phyloP scores from a whole-genome alignment of 2,797 vertebrate species.

The Galago senegalensis region DNA sequence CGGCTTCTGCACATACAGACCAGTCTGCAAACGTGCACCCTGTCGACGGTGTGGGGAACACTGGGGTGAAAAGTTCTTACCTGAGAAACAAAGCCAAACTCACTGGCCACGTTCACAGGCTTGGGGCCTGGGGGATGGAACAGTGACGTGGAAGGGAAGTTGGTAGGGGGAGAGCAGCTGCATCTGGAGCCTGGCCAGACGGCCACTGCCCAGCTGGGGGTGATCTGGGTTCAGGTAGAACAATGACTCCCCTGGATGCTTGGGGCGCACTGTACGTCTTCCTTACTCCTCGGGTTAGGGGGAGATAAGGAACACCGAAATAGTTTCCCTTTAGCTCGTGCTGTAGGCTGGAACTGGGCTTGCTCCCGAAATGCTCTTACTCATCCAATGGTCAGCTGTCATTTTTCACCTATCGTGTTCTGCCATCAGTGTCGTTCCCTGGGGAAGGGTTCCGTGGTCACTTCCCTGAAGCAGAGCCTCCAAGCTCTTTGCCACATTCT shows the following conservation, averaged over 20 bases:
- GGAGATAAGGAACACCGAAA: background rate
- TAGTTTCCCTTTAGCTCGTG: background rate
- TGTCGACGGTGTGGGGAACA: constrained; percentile 70
- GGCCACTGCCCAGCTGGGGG: constrained; percentile 32
- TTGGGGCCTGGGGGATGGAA: constrained; percentile 34
- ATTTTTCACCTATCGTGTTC: constrained; percentile 14
- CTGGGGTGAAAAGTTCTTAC: constrained; percentile 85
- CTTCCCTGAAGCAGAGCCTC: background rate
- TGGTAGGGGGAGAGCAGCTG: constrained; percentile 59
- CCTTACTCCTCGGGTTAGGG: background rate
- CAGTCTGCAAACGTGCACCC: constrained; percentile 79
- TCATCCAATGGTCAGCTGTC: background rate
- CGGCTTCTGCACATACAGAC: constrained; percentile 79
- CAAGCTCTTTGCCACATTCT: background rate
- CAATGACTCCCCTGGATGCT: constrained; percentile 71
- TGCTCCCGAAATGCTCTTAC: background rate
- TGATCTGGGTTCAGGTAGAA: constrained; percentile 6
- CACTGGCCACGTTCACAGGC: constrained; percentile 64
- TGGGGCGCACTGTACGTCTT: background rate
- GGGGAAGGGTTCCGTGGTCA: background rate
- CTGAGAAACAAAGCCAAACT: constrained; percentile 84
- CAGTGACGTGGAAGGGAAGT: constrained; percentile 59
- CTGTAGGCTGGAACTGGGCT: background rate
- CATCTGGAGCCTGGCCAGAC: constrained; percentile 46
- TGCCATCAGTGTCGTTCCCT: background rate